phyloP scores from a whole-genome alignment of 1,140 invertebrate species.

The Pseudomyrmex cubaensis region DNA sequence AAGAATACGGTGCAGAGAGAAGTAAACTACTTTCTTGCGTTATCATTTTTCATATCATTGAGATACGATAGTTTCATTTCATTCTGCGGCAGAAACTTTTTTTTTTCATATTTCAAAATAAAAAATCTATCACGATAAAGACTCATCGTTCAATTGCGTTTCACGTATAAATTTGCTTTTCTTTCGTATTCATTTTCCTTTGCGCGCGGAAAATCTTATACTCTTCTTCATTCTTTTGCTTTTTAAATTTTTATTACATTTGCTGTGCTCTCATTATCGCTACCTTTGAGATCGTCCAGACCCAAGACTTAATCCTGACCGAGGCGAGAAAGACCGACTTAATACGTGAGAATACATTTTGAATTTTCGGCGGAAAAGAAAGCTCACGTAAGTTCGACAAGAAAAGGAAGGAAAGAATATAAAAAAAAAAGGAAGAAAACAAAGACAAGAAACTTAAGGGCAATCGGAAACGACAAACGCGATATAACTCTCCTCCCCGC shows the following conservation, averaged over 20 bases:
- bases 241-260: background rate
- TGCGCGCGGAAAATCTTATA: background rate
- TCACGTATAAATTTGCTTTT: background rate
- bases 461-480: constrained; percentile 61
- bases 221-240: background rate
- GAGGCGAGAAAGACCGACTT: constrained; percentile 25
- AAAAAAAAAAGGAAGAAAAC: constrained; percentile 11
- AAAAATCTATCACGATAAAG: background rate
- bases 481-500: constrained; percentile 58
- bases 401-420: constrained; percentile 15
- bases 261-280: background rate
- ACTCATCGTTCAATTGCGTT: constrained; percentile 1
- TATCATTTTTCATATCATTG: background rate
- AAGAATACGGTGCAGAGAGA: background rate
- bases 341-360: background rate
- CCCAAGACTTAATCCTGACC: background rate
- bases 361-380: constrained; percentile 14
- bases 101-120: background rate
- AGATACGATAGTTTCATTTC: background rate
- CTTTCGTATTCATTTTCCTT: background rate
- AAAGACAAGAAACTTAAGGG: constrained; percentile 30
- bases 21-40: background rate
- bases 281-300: constrained; percentile 54
- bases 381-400: constrained; percentile 29
- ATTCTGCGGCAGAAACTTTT: background rate